Evolutionary conservation across 1,140 invertebrate genomes (phyloP), one percentile per base, ranked within the genome.

Genomic region (Pogonognathellus flavescens): DNA sequence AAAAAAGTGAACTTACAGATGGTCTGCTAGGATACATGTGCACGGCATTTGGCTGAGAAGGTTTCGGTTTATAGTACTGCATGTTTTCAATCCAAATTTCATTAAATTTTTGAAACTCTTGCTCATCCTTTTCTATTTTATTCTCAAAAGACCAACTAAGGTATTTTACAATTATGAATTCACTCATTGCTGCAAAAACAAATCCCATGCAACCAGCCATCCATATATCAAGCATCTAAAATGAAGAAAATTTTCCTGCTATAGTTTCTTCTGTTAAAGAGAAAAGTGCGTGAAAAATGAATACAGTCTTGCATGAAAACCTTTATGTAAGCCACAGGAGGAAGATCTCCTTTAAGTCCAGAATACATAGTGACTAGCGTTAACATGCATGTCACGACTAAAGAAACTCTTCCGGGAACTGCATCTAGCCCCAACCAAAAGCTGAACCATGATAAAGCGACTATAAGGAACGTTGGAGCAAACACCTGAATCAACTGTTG

Each of bases 401-500:
- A 90, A 0, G 95, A 95, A 2, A 96, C 95, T 50, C 95, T 91
- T 1, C 95, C 95, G 3, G 95, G 95, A 81, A 96, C 95, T 0
- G 95, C 95, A 89, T 97, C 95, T 84, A 96, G 90, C 41, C 95
- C 95, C 14, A 96, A 90, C 95, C 95, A 97, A 89, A 97, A 96
- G 88, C 95, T 96, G 89, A 97, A 96, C 96, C 96, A 97, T 0
- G 95, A 96, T 0, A 97, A 90, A 92, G 96, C 95, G 7, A 97
- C 96, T 9, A 97, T 95, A 9, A 97, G 91, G 3, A 94, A 94
- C 1, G 95, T 96, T 0, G 96, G 96, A 1, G 95, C 95, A 90
- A 96, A 97, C 0, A 95, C 96, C 90, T 97, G 96, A 84, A 97
- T 96, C 9, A 97, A 90, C 90, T 97, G 95, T 89, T 96, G 95